Base-by-base conservation (phyloP, 2,888 invertebrate genomes). In the Thelaira solivaga region DNA sequence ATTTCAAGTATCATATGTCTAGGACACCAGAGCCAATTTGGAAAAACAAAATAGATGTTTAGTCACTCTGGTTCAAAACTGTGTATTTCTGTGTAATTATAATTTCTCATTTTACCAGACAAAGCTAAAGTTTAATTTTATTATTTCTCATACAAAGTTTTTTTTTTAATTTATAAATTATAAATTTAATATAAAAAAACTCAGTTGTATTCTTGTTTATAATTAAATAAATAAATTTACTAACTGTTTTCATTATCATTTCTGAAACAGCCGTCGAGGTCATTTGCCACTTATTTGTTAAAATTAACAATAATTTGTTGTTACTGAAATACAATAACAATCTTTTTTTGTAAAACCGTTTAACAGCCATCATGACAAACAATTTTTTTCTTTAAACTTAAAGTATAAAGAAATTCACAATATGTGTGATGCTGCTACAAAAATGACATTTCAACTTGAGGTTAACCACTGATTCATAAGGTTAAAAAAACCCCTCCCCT, bases 371-470 rank as follows among this genome's bases (percentile, higher is more conserved):
- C 26, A 62, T 53, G 71, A 71, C 51, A 62, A 71, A 62, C 43
- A 43, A 4, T 53, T 43, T 51, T 61, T 34, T 11, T 10, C 24
- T 71, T 24, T 34, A 61, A 71, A 31, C 20, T 36, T n/a, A n/a
- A n/a, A n/a, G n/a, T n/a, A n/a, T n/a, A n/a, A n/a, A n/a, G n/a
- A n/a, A n/a, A n/a, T n/a, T n/a, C n/a, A n/a, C n/a, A n/a, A n/a
- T n/a, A n/a, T n/a, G n/a, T n/a, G n/a, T n/a, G n/a, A n/a, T n/a
- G n/a, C n/a, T n/a, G n/a, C n/a, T n/a, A n/a, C n/a, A n/a, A n/a
- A n/a, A n/a, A n/a, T 67, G 51, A 59, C 65, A 59, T 74, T 74
- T 67, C 16, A 59, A 29, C 41, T 74, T 57, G 65, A 65, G 65
- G 59, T 65, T 74, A 59, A 59, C 3, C 31, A 18, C 26, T 69